phyloP scores from a whole-genome alignment of 2,888 invertebrate genomes.

The Acronicta leporina region DNA sequence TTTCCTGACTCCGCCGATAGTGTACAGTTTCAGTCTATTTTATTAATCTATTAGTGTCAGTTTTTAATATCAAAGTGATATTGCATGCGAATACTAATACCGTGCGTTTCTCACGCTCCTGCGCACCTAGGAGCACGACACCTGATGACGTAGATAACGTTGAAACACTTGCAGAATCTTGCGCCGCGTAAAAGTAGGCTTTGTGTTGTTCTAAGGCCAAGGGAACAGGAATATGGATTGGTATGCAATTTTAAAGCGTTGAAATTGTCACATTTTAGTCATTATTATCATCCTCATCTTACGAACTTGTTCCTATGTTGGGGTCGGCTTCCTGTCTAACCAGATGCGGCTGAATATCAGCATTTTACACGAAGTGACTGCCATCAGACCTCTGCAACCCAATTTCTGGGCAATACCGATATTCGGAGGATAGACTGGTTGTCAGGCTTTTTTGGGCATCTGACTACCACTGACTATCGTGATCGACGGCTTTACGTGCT shows the following conservation, averaged over 20 bases:
- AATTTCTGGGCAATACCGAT: no score
- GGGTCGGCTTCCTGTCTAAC: no score
- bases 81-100: slow-evolving; percentile 45
- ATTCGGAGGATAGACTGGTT: no score
- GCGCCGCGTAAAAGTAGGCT: slow-evolving; percentile 5
- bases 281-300: no score
- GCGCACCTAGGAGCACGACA: slow-evolving; percentile 32
- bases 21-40: slow-evolving; percentile 4
- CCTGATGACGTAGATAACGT: slow-evolving; percentile 27
- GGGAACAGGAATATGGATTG: not conserved
- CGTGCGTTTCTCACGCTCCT: slow-evolving; percentile 46
- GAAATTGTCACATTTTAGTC: no score
- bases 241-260: not conserved
- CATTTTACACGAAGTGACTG: no score
- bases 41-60: slow-evolving; percentile 48
- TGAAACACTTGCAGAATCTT: slow-evolving; percentile 20
- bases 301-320: no score
- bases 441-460: no score
- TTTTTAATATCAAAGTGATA: slow-evolving; percentile 36
- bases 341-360: no score
- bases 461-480: no score
- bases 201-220: slow-evolving; percentile 6
- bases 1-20: not conserved
- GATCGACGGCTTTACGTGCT: no score
- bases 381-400: no score